A percentile compares a stretch with the other conserved stretches of the same genome.
Conservation (phyloP, 2,888 invertebrate species). For the Strigamia transsilvanica region DNA sequence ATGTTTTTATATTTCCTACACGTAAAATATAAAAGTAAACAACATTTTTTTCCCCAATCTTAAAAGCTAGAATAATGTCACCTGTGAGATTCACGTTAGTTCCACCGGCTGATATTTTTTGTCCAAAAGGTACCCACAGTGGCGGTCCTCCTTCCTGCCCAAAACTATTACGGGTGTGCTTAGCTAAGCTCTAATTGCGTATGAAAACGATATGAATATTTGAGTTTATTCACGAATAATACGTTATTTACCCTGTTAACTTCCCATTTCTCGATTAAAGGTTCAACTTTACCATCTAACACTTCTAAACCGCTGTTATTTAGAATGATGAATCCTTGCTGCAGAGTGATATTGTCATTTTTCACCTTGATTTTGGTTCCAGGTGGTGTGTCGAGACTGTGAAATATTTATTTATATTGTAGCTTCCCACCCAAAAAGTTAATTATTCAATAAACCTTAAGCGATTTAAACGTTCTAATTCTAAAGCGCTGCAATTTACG, state of each 20-base stretch:
- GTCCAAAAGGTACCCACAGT: conserved; percentile 91
- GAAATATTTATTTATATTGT: not conserved
- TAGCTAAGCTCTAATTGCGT: conserved; percentile 51
- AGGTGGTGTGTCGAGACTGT: conserved; percentile 81
- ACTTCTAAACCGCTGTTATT: conserved; percentile 74
- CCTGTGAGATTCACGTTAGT: conserved; percentile 4
- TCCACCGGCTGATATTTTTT: conserved; percentile 68
- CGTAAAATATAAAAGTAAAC: not conserved
- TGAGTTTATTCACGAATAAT: not conserved
- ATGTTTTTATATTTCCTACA: conserved; percentile 58
- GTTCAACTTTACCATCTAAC: conserved; percentile 84
- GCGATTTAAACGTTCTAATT: conserved; percentile 75
- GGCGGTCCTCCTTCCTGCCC: conserved; percentile 82
- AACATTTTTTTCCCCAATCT: not conserved
- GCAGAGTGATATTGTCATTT: conserved; percentile 69
- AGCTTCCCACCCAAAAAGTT: conserved; percentile 12
- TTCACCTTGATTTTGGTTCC: conserved; percentile 80
- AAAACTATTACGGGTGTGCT: conserved; percentile 63
- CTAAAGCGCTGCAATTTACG: conserved; percentile 78
- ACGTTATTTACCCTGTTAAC: conserved; percentile 67
- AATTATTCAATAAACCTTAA: conserved; percentile 66
- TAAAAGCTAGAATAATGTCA: not conserved
- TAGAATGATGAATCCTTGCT: conserved; percentile 79
- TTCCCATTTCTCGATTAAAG: conserved; percentile 89
- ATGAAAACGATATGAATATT: not conserved